Evolutionary conservation across 2,888 invertebrate genomes (phyloP).

Genomic region (Drosophila borborema): DNA sequence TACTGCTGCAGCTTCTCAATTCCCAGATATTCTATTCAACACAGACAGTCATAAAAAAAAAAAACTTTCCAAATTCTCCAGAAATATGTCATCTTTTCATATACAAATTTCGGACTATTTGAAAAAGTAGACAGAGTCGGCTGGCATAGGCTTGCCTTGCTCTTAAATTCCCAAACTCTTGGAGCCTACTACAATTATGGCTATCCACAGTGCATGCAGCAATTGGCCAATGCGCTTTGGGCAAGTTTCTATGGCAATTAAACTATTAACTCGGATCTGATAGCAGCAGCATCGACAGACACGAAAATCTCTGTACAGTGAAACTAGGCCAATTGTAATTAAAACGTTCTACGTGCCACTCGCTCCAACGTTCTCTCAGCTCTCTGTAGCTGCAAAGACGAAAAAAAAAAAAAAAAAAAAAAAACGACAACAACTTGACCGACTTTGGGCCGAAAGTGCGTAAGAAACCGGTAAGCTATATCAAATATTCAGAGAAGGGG

Average conservation of each 20-base stretch:
- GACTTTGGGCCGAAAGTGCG: slow-evolving; percentile 39
- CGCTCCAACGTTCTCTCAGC: too few relatives aligned
- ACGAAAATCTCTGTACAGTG: slow-evolving; percentile 38
- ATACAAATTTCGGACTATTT: not conserved
- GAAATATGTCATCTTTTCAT: slow-evolving; percentile 12
- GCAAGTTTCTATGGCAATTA: slow-evolving; percentile 62
- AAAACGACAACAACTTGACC: slow-evolving; percentile 22
- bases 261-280: slow-evolving; percentile 73
- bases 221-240: slow-evolving; percentile 24
- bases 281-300: slow-evolving; percentile 39
- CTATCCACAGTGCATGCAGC: slow-evolving; percentile 7
- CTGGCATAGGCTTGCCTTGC: not conserved
- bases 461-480: slow-evolving; percentile 40
- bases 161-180: not conserved
- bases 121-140: not conserved
- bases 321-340: slow-evolving; percentile 82
- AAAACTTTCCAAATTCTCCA: slow-evolving; percentile 1
- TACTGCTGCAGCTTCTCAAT: not conserved
- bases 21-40: not conserved
- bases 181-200: slow-evolving; percentile 28
- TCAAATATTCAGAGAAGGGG: not conserved
- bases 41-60: not conserved
- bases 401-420: too few relatives aligned
- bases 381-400: slow-evolving; percentile 6
- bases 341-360: slow-evolving; percentile 77